phyloP scores from a whole-genome alignment of 2,113 vertebrate species.

The Mesitornis unicolor region DNA sequence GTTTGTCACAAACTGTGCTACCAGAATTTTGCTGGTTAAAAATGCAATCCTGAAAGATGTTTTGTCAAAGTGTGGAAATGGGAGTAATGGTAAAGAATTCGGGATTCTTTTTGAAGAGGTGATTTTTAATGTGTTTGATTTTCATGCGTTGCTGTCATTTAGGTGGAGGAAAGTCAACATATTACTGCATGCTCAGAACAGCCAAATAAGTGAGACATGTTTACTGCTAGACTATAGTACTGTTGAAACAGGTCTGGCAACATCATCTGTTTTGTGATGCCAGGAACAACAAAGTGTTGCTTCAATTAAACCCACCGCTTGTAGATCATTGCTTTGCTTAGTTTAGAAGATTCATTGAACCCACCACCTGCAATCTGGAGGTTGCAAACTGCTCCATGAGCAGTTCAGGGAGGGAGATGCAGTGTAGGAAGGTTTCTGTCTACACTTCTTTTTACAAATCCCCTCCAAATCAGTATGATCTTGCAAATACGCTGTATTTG shows the following conservation, averaged over 20 bases:
- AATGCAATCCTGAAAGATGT: rapidly evolving
- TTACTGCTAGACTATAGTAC: not conserved
- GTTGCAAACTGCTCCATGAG: not conserved
- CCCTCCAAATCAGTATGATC: rapidly evolving
- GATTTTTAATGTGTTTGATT: not conserved
- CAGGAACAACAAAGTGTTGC: not conserved
- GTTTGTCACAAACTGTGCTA: rapidly evolving
- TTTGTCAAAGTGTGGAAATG: rapidly evolving
- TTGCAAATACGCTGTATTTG: not conserved
- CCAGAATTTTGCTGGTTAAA: not conserved
- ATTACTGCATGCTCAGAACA: not conserved
- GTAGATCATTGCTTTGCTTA: not conserved
- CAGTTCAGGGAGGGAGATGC: not conserved
- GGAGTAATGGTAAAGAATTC: not conserved
- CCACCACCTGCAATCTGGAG: not conserved
- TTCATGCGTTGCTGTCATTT: not conserved
- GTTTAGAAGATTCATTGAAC: not conserved
- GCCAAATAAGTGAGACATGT: not conserved
- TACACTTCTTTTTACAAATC: not conserved
- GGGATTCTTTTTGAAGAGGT: not conserved
- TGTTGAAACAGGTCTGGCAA: not conserved
- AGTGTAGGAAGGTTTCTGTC: not conserved
- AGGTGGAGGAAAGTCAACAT: not conserved
- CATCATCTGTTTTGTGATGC: not conserved
- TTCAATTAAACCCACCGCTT: not conserved